Base-by-base conservation (phyloP, 2,797 vertebrate species). In the Tapirus indicus region DNA sequence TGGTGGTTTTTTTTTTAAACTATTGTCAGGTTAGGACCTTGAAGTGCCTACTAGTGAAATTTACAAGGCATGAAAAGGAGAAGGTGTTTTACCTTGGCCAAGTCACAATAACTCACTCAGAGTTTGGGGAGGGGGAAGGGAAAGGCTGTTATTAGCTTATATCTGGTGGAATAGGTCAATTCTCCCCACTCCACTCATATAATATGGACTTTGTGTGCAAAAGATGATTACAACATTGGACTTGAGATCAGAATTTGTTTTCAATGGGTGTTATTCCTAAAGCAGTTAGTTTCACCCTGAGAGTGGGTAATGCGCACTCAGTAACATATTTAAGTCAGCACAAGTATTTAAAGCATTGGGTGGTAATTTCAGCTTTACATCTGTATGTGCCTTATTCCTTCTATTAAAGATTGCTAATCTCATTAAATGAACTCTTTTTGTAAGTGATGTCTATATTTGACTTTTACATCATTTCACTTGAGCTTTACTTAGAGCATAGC, bases 321-420 rank as follows among this genome's bases (percentile, higher is more conserved):
- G 52, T 96, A 78, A 87, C 56, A 52, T 25, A 95, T 95, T 95
- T 93, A 94, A 95, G 74, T 85, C 62, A 69, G 58, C 69, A 18
- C 25, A 93, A 68, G 49, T 88, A 16, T 95, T 94, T 78, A 82
- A 97, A 75, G 49, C 29, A 64, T 68, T 35, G 21, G 44, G n/a
- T 71, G 27, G 62, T 80, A 79, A 96, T 89, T 92, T 96, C 71
- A 90, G 60, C 52, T 96, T 85, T 79, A 80, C 21, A 20, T 77
- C 9, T 62, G 12, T 89, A 21, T 62, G 13, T 16, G 20, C 41
- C 35, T 68, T 64, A 72, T 77, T 94, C 75, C 69, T 62, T 88
- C 86, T 87, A 82, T 94, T 44, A 72, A 91, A 41, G 47, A 60
- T 60, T 78, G 74, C 38, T 92, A 69, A 88, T 91, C 16, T 94